A percentile compares a stretch with the other conserved stretches of the same genome.
Conservation (phyloP, 2,113 vertebrate species). For the Seriola rivoliana region DNA sequence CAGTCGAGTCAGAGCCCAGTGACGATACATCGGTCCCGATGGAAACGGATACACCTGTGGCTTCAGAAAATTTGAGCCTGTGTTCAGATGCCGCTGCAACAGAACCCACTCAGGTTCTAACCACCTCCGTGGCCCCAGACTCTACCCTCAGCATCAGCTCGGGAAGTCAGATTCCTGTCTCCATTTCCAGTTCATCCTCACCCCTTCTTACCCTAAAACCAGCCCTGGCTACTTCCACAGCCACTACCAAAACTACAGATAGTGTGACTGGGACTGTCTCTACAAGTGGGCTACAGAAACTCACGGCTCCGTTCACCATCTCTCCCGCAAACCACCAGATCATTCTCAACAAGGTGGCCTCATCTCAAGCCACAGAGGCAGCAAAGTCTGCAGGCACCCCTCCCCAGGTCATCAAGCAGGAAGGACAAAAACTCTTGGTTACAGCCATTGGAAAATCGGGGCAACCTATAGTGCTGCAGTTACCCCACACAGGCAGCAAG, state of each 20-base stretch:
- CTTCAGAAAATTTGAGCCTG: constrained; percentile 88
- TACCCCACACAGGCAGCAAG: constrained; percentile 90
- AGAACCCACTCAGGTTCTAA: constrained; percentile 80
- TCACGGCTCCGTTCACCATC: constrained; percentile 89
- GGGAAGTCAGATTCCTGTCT: constrained; percentile 80
- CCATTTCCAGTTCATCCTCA: constrained; percentile 62
- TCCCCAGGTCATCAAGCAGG: constrained; percentile 90
- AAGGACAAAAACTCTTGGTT: constrained; percentile 95
- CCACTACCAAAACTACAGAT: constrained; percentile 75
- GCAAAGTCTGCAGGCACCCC: constrained; percentile 84
- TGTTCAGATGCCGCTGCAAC: constrained; percentile 79
- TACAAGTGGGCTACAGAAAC: constrained; percentile 87
- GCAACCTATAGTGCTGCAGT: constrained; percentile 92
- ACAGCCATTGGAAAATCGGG: constrained; percentile 93
- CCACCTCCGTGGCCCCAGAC: constrained; percentile 81
- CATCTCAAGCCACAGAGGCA: constrained; percentile 86
- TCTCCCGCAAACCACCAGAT: constrained; percentile 94
- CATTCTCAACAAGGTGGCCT: constrained; percentile 93
- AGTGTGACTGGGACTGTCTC: constrained; percentile 69
- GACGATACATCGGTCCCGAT: constrained; percentile 81
- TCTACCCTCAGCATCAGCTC: constrained; percentile 78
- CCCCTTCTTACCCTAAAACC: constrained; percentile 80
- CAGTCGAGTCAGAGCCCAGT: constrained; percentile 60
- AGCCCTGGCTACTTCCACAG: constrained; percentile 74
- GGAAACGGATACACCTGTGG: constrained; percentile 88